A percentile compares a stretch with the other conserved stretches of the same genome.
phyloP scores from a whole-genome alignment of 1,140 invertebrate species.

The Helicoverpa armigera region DNA sequence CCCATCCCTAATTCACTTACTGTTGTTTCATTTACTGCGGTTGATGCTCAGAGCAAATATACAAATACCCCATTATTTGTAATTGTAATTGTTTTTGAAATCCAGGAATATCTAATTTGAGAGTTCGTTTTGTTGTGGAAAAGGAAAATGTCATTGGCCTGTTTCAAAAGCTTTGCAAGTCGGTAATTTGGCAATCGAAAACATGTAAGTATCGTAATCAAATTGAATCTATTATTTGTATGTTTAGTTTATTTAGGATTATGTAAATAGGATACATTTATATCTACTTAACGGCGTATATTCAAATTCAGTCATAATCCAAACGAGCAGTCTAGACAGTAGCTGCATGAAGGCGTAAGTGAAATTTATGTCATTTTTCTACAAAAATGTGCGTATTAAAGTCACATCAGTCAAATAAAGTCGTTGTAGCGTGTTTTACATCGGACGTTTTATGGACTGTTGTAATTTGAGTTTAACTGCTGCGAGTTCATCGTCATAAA shows the following conservation, averaged over 20 bases:
- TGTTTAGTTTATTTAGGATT: no score
- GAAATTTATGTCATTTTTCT: no score
- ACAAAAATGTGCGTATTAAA: neutral
- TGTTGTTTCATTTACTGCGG: slow-evolving; percentile 11
- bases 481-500: neutral
- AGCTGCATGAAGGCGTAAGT: no score
- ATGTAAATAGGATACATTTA: no score
- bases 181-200: no score
- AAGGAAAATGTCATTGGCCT: neutral
- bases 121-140: neutral
- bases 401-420: slow-evolving; percentile 4
- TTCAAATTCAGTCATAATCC: no score
- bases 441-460: neutral
- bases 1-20: slow-evolving; percentile 29
- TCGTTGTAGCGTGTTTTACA: neutral
- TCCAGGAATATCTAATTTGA: neutral
- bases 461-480: slow-evolving; percentile 17
- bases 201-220: no score
- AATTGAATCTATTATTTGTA: no score
- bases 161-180: no score
- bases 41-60: slow-evolving; percentile 27
- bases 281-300: no score
- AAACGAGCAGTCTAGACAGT: no score
- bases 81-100: slow-evolving; percentile 30
- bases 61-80: slow-evolving; percentile 8